Evolutionary conservation across 2,113 vertebrate species (phyloP).

Genomic region (Lepidothrix coronata): DNA sequence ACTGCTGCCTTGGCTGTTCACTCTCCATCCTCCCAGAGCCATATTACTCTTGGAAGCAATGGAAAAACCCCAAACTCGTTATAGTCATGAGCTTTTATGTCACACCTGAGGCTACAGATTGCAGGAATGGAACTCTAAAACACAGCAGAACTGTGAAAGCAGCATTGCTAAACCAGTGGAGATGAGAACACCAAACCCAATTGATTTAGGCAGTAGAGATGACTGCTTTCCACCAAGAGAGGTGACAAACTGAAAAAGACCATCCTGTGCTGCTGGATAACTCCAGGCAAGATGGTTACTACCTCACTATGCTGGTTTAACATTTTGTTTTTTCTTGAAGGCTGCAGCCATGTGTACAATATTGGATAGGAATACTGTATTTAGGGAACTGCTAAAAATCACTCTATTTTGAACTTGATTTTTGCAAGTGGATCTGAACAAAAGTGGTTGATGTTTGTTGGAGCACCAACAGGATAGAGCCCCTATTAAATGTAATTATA

Average conservation of each 20-base stretch:
- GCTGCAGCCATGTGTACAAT: background rate
- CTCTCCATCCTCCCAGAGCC: background rate
- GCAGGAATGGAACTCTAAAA: background rate
- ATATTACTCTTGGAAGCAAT: background rate
- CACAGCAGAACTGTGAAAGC: background rate
- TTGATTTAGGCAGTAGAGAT: background rate
- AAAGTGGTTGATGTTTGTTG: background rate
- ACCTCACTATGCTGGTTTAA: background rate
- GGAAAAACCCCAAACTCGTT: background rate
- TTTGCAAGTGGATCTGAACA: background rate
- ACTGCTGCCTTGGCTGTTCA: background rate
- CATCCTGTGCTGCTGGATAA: background rate
- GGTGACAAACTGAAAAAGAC: background rate
- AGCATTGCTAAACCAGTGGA: background rate
- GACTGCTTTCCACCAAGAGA: background rate
- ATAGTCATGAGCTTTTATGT: background rate
- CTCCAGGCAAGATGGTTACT: background rate
- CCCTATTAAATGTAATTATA: background rate
- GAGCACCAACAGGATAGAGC: background rate
- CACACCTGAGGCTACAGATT: background rate
- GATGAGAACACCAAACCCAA: background rate
- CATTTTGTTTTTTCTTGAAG: background rate
- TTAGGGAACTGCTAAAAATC: background rate
- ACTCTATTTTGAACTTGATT: background rate
- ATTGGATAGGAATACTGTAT: background rate